Conservation (phyloP, 2,113 vertebrate genomes). For the Pelecanus crispus region DNA sequence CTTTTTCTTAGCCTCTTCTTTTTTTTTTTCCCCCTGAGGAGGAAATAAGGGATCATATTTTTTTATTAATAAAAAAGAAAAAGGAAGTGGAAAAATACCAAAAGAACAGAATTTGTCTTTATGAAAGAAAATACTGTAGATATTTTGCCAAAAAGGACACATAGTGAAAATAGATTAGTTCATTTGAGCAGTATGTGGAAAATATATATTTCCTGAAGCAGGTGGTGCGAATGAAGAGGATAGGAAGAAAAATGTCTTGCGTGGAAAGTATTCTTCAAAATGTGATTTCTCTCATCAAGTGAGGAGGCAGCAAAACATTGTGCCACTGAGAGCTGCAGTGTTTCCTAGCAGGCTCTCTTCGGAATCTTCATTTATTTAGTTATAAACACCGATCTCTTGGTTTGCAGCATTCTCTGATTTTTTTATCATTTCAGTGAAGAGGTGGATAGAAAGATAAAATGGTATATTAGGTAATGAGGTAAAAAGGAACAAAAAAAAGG, state of each 20-base stretch:
- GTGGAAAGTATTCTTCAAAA: conserved; percentile 74
- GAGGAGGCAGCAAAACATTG: conserved; percentile 67
- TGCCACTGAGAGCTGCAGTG: conserved; percentile 44
- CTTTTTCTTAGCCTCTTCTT: not conserved
- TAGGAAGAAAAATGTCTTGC: conserved; percentile 75
- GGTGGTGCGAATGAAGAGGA: conserved; percentile 71
- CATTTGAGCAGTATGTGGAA: conserved; percentile 76
- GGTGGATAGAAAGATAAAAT: conserved; percentile 19
- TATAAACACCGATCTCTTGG: not conserved
- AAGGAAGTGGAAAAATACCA: conserved; percentile 37
- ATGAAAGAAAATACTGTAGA: conserved; percentile 77
- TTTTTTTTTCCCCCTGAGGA: not conserved
- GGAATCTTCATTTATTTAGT: conserved; percentile 6
- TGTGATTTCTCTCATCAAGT: conserved; percentile 73
- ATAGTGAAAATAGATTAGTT: conserved; percentile 83
- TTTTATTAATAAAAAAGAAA: conserved; percentile 54
- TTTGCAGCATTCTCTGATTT: not conserved
- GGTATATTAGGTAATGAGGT: conserved; percentile 42
- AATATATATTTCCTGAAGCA: conserved; percentile 79
- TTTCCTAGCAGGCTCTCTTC: conserved; percentile 47
- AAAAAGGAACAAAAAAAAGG: not conserved
- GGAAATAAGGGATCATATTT: conserved; percentile 61
- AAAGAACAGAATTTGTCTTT: conserved; percentile 76
- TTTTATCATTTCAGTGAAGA: conserved; percentile 30
- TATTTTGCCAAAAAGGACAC: conserved; percentile 79